Evolutionary conservation across 2,888 invertebrate genomes (phyloP).

Genomic region (Hanleya hanleyi): DNA sequence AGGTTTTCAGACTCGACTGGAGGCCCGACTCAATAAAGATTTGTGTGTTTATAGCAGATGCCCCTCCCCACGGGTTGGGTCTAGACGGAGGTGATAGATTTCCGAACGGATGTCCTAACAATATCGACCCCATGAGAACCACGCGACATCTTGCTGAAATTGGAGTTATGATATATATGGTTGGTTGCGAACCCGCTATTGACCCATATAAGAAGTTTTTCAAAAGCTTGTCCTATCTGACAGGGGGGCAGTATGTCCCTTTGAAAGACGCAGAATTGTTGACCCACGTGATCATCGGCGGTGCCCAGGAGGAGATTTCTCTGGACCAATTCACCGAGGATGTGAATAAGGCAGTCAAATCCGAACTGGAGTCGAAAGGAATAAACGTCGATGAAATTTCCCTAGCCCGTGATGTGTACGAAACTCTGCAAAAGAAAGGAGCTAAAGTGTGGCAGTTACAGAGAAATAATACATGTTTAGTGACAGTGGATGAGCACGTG

Average conservation of each 20-base stretch:
- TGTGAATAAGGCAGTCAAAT: slow-evolving; percentile 54
- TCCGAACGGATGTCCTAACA: slow-evolving; percentile 64
- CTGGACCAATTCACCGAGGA: slow-evolving; percentile 63
- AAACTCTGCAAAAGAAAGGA: slow-evolving; percentile 38
- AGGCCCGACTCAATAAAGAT: slow-evolving; percentile 63
- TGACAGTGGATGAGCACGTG: not conserved
- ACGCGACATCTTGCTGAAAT: slow-evolving; percentile 59
- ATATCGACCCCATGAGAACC: slow-evolving; percentile 62
- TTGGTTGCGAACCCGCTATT: slow-evolving; percentile 64
- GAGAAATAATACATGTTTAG: not conserved
- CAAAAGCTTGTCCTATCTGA: slow-evolving; percentile 59
- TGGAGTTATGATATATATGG: slow-evolving; percentile 62
- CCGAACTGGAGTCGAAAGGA: slow-evolving; percentile 42
- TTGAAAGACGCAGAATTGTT: slow-evolving; percentile 55
- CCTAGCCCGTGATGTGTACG: slow-evolving; percentile 37
- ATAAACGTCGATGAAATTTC: slow-evolving; percentile 42
- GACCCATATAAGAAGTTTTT: slow-evolving; percentile 63
- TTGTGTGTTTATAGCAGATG: slow-evolving; percentile 64
- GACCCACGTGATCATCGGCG: slow-evolving; percentile 62
- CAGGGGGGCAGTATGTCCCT: slow-evolving; percentile 69
- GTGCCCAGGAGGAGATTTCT: slow-evolving; percentile 66
- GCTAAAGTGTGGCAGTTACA: slow-evolving; percentile 40
- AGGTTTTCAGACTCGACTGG: slow-evolving; percentile 47
- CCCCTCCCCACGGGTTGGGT: slow-evolving; percentile 66
- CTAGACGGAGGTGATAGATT: slow-evolving; percentile 46